Evolutionary conservation across 2,113 vertebrate species (phyloP), one percentile per base, ranked within the genome.

Genomic region (Pithys albifrons): DNA sequence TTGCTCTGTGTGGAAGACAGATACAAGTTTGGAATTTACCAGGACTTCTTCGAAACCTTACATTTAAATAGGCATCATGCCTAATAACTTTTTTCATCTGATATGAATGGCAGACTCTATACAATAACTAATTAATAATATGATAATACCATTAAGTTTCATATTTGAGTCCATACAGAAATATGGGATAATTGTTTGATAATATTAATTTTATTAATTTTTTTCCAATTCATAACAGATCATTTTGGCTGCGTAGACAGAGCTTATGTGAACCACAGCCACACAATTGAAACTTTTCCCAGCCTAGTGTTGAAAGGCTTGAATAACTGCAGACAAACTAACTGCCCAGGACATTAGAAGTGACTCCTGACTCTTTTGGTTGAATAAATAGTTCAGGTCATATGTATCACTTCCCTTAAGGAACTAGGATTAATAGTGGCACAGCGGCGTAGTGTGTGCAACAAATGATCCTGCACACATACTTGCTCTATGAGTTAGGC

Each of bases 191-290:
- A 71, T 88, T 19, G 8, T 49, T 83, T 65, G 6, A 9, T 80
- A 61, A n/a, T n/a, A 27, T 45, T 51, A 24, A 52, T 88, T 62
- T 75, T 55, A 69, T 48, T 52, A n/a, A 43, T 88, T 76, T 88
- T 88, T 3, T 49, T 83, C 33, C 59, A 8, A 19, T 49, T 90
- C 64, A 62, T 65, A 59, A 75, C 43, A 16, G 7, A 43, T 39
- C 0, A 0, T 76, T 69, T 72, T 73, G 37, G 3, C 7, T 73
- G 7, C 19, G 18, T 72, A 24, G n/a, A 59, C 46, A 59, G 54
- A 59, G n/a, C 4, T 64, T 79, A 67, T 54, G 22, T 55, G n/a
- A 64, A 86, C 22, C 11, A 61, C 19, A 55, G 12, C 33, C n/a
- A 76, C 24, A 27, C 10, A 82, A 37, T 19, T 18, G 37, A 39